These are phyloP conservation scores for Physella acuta DNA, from an alignment of 1,140 invertebrate species.

Conservation along the genomic window DNA sequence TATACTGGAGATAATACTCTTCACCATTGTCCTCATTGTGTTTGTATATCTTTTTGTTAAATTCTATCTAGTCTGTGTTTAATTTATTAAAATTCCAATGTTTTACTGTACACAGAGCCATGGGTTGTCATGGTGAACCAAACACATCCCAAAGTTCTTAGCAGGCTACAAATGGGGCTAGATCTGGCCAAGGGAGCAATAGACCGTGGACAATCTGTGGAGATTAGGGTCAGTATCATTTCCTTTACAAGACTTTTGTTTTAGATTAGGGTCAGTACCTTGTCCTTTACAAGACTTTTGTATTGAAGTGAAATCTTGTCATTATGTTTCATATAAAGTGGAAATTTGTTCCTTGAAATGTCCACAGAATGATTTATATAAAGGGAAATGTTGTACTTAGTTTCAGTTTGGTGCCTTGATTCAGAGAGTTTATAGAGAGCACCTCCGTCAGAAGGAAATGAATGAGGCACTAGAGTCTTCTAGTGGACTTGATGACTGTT, in stretches of 20 bases:
- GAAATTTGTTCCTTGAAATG: no score
- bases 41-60: no score
- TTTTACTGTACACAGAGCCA: slow-evolving; percentile 39
- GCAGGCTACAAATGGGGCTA: slow-evolving; percentile 44
- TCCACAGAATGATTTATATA: no score
- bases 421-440: slow-evolving; percentile 34
- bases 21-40: no score
- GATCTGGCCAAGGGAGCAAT: slow-evolving; percentile 41
- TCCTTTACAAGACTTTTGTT: no score
- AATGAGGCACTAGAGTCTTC: slow-evolving; percentile 8
- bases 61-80: not conserved
- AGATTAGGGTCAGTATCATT: slow-evolving; percentile 42
- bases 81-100: not conserved
- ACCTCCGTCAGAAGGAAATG: slow-evolving; percentile 31
- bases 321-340: no score
- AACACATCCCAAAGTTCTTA: slow-evolving; percentile 48
- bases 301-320: no score
- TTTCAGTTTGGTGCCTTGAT: slow-evolving; percentile 40
- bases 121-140: slow-evolving; percentile 52
- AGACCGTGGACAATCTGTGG: slow-evolving; percentile 39
- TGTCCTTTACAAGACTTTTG: no score
- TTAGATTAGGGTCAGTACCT: no score
- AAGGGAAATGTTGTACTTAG: slow-evolving; percentile 33
- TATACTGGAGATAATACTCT: no score
- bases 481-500: slow-evolving; percentile 7